phyloP scores from a whole-genome alignment of 2,113 vertebrate species.

The Burhinus oedicnemus region DNA sequence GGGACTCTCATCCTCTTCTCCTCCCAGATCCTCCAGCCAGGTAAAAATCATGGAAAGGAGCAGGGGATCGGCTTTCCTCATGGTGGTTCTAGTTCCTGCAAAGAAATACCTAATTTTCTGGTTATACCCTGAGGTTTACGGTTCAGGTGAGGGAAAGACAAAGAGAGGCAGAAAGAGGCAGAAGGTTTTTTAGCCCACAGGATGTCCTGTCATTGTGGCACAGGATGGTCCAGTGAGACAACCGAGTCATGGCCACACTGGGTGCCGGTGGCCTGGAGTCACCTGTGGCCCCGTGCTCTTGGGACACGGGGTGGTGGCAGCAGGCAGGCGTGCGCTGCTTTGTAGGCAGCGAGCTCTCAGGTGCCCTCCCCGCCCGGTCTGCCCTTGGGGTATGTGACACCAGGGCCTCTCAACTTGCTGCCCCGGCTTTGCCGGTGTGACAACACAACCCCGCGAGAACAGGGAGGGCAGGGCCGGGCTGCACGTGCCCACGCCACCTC shows the following conservation, averaged over 20 bases:
- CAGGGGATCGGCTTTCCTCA: neutral
- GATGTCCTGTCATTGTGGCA: accelerated
- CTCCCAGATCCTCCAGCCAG: neutral
- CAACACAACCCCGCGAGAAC: neutral
- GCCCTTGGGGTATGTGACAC: neutral
- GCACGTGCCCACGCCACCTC: accelerated
- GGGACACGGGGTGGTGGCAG: neutral
- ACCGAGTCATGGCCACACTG: accelerated
- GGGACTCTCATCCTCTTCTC: neutral
- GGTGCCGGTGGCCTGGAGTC: neutral
- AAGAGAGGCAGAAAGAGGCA: neutral
- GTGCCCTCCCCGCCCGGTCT: neutral
- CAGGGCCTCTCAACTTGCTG: neutral
- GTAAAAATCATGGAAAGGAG: neutral
- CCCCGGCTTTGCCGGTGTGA: neutral
- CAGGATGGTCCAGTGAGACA: neutral
- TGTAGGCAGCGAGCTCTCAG: neutral
- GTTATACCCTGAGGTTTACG: neutral
- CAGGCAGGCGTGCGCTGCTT: neutral
- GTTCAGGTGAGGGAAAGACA: neutral
- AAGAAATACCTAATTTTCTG: neutral
- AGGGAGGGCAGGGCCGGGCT: neutral
- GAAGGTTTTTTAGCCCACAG: neutral
- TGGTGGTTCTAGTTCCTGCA: neutral
- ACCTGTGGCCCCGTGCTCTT: accelerated